Conservation (phyloP, 2,113 vertebrate species). For the Sula dactylatra region DNA sequence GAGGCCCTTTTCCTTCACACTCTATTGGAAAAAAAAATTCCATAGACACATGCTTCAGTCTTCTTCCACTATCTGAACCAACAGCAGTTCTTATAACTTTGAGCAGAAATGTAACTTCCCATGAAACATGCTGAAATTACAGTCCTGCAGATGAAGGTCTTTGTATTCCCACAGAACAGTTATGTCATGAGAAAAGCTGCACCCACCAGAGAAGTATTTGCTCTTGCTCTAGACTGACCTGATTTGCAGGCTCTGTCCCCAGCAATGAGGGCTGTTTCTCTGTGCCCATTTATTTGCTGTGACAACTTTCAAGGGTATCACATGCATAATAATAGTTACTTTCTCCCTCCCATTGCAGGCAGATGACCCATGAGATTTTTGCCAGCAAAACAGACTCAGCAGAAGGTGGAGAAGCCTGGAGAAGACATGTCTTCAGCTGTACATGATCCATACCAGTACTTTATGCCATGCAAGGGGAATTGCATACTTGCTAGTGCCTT, state of each 20-base stretch:
- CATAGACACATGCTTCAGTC: fast-evolving
- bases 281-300: neutral
- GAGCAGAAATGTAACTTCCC: neutral
- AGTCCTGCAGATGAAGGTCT: neutral
- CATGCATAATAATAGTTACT: neutral
- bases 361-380: neutral
- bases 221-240: neutral
- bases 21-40: neutral
- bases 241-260: neutral
- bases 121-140: neutral
- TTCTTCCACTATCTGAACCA: neutral
- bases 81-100: neutral
- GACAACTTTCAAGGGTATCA: neutral
- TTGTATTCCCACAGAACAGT: neutral
- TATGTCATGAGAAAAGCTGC: neutral
- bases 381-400: neutral
- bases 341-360: neutral
- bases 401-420: neutral
- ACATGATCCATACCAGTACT: neutral
- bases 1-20: neutral
- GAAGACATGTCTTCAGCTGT: neutral
- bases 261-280: neutral
- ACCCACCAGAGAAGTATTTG: neutral
- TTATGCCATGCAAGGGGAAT: neutral
- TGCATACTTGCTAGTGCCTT: neutral